A percentile compares a stretch with the other conserved stretches of the same genome.
Evolutionary conservation across 2,797 vertebrate genomes (phyloP).

Genomic region (Champsocephalus gunnari): DNA sequence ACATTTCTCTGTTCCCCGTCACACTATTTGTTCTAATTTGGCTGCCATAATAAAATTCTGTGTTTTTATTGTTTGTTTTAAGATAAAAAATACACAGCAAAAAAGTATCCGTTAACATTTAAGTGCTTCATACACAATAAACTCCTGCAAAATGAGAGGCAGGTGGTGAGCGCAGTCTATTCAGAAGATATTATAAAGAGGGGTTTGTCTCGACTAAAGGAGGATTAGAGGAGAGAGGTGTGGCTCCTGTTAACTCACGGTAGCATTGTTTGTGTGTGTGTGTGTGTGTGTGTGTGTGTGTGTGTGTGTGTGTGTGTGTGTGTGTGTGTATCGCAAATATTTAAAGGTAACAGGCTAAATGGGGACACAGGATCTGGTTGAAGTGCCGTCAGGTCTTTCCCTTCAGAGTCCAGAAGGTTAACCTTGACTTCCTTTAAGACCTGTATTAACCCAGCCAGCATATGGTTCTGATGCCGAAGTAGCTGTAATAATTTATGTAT

Average conservation of each 20-base stretch:
- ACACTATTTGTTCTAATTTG: not conserved
- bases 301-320: not conserved
- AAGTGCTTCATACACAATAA: constrained; percentile 12
- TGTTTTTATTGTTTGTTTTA: not conserved
- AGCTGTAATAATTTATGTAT: constrained; percentile 38
- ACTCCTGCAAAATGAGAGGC: constrained; percentile 38
- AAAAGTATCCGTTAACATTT: not conserved
- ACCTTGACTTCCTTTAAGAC: constrained; percentile 8
- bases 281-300: constrained; percentile 21
- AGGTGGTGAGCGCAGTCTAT: constrained; percentile 68
- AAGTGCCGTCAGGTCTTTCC: constrained; percentile 36
- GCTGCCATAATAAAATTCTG: not conserved
- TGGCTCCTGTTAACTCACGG: constrained; percentile 67
- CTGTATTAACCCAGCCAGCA: not conserved
- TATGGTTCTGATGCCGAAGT: constrained; percentile 24
- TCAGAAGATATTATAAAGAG: constrained; percentile 72
- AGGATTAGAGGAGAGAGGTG: constrained; percentile 78
- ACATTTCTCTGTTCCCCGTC: not conserved
- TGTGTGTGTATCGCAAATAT: constrained; percentile 8
- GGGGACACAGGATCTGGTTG: constrained; percentile 40
- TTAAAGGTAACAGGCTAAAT: constrained; percentile 26
- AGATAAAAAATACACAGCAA: not conserved
- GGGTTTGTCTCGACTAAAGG: constrained; percentile 69
- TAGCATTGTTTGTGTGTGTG: constrained; percentile 54
- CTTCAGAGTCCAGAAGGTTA: constrained; percentile 33